Evolutionary conservation across 2,888 invertebrate species (phyloP), one percentile per base, ranked within the genome.

Genomic region (Elgonia sp.): DNA sequence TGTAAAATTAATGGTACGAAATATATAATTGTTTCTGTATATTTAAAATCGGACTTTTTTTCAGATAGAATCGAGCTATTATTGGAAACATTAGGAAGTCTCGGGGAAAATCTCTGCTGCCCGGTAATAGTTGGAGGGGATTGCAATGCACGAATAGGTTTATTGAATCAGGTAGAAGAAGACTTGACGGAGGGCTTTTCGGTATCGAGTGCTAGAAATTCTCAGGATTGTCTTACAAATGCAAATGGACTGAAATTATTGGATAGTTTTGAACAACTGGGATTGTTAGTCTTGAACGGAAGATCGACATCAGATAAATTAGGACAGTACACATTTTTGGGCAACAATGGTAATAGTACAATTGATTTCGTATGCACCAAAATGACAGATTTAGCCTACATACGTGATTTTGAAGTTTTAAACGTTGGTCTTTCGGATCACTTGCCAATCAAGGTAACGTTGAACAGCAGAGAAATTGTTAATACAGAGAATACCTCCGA

Each of bases 351-450:
- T 6, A 20, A 14, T 9, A 73, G 60, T 20, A 21, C 16, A 18
- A 75, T 75, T 20, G 75, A 75, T 16, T 18, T 62, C 5, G 29
- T 39, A 4, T 75, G 75, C 46, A 62, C 62, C 0, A 75, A 75
- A 21, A 7, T 14, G 8, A n/a, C 16, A 1, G 62, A 62, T 7
- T 5, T 73, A 37, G 0, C 20, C 0, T 5, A 40, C 16, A 4
- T 75, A 0, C 1, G 2, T 10, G 62, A 75, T 21, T 53, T 76
- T 18, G 46, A 46, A 6, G 65, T 65, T 9, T 10, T 76, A 0
- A 50, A 53, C 10, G n/a, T 39, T 29, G 76, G 76, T 1, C 21
- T 63, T 2, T 76, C 76, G 8, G 76, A 76, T 9, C 76, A 76
- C n/a, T 20, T 76, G 7, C 76, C 76, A 9, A 63, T 76, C 50